A percentile compares a stretch with the other conserved stretches of the same genome.
These are phyloP conservation scores for Neria commutata DNA, from an alignment of 2,888 invertebrate species.

Conservation along the genomic window DNA sequence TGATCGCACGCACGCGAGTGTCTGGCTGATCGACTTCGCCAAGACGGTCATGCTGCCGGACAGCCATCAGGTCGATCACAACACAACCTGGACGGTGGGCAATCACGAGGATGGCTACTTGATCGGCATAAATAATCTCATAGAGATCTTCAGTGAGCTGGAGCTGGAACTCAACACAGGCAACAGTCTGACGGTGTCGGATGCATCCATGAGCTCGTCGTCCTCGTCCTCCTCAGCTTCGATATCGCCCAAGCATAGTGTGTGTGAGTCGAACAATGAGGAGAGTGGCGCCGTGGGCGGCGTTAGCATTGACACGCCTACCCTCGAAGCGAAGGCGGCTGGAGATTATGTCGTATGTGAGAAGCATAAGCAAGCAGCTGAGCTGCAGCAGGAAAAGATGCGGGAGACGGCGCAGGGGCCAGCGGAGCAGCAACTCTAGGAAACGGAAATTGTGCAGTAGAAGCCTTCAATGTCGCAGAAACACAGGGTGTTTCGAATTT, in stretches of 20 bases:
- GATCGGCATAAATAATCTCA: conserved; percentile 88
- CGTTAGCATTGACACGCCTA: neutral
- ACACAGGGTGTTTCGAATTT: too few relatives aligned
- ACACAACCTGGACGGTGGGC: conserved; percentile 87
- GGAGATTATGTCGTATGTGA: neutral
- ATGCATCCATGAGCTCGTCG: conserved; percentile 18
- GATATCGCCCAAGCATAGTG: conserved; percentile 33
- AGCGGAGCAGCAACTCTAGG: too few relatives aligned
- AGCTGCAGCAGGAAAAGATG: too few relatives aligned
- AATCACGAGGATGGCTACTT: conserved; percentile 97
- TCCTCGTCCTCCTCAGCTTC: conserved; percentile 36
- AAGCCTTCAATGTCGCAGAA: too few relatives aligned
- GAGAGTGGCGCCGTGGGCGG: conserved; percentile 10
- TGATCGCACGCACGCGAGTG: conserved; percentile 83
- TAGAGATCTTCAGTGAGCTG: conserved; percentile 73
- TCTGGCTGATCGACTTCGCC: conserved; percentile 98
- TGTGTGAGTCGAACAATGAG: conserved; percentile 30
- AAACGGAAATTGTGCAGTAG: too few relatives aligned
- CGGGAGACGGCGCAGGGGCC: too few relatives aligned
- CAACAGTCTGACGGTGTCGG: conserved; percentile 4
- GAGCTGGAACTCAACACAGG: conserved; percentile 35
- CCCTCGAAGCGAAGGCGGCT: neutral
- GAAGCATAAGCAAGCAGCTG: neutral
- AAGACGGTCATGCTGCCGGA: conserved; percentile 87
- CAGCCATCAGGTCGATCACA: conserved; percentile 77